Evolutionary conservation across 2,888 invertebrate species (phyloP), one percentile per base, ranked within the genome.

Genomic region (Drosophila cyrtoloma): DNA sequence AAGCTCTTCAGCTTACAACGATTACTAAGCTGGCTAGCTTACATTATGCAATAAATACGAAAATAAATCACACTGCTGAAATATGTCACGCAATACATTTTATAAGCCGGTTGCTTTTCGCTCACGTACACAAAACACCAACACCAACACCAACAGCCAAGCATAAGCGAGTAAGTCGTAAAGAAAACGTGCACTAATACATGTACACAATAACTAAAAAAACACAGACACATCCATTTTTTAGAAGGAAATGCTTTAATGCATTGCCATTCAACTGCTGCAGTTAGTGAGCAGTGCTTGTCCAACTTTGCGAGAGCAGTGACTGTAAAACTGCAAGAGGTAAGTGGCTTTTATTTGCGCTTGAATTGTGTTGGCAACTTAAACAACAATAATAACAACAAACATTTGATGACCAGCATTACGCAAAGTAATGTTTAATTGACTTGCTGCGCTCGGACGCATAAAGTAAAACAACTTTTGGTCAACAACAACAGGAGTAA

Each of bases 361-460:
- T 55, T 10, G 63, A 72, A 71, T 65, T 55, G 53, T 30, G 32
- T 16, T 59, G 37, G 59, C 63, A 67, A 44, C 58, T 61, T 60
- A 12, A 64, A 32, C 28, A 26, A 1, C 47, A 26, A 26, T 26
- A 47, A 26, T n/a, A 39, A 28, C 28, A 51, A 51, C 47, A 63
- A 73, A 59, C 62, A 79, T 53, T 63, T 67, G 42, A 53, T 53
- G 55, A 58, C 57, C 50, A 33, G 63, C 63, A 65, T 71, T 66
- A 1, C n/a, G 75, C 57, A 67, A 71, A 77, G 71, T 71, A 63
- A 77, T 88, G 81, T 82, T 82, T 88, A 86, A 90, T 88, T 82
- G 81, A 85, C 86, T 85, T 62, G 82, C 82, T 71, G 73, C 79
- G 79, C 76, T 74, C 62, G 82, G 67, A 66, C 66, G 90, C 83